Percentiles rank a stretch among this genome's conserved stretches.
These are phyloP conservation scores for Mormyrus iriodes DNA, from an alignment of 2,113 vertebrate species.

Conservation along the genomic window DNA sequence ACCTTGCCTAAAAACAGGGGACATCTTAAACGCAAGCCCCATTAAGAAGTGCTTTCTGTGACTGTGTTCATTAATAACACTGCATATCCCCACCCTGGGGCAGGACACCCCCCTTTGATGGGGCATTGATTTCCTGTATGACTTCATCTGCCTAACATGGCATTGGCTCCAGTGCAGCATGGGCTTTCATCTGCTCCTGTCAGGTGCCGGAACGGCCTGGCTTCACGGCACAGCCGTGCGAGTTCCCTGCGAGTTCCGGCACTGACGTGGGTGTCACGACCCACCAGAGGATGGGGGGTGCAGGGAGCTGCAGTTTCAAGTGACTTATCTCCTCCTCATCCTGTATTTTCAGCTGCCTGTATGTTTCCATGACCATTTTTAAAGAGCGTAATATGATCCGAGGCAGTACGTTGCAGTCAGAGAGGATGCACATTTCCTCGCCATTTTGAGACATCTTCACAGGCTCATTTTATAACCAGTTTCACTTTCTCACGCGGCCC, in stretches of 20 bases:
- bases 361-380: neutral
- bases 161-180: slow-evolving; percentile 64
- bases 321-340: neutral
- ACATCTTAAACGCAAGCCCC: neutral
- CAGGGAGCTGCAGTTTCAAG: neutral
- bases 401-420: neutral
- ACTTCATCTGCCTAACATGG: slow-evolving; percentile 77
- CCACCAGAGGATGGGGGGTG: neutral
- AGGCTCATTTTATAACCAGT: neutral
- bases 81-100: slow-evolving; percentile 47
- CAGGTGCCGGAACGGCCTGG: slow-evolving; percentile 64
- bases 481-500: neutral
- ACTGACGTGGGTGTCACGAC: neutral
- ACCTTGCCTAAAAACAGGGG: neutral
- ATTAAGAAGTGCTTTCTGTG: slow-evolving; percentile 51
- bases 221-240: neutral
- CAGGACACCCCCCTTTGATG: slow-evolving; percentile 58
- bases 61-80: slow-evolving; percentile 50
- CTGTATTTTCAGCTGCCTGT: neutral
- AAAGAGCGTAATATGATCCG: neutral
- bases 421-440: neutral
- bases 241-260: neutral
- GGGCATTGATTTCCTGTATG: slow-evolving; percentile 78
- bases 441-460: neutral
- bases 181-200: slow-evolving; percentile 65